These are phyloP conservation scores for Macrobrachium rosenbergii DNA, from an alignment of 1,140 invertebrate species.

Conservation along the genomic window DNA sequence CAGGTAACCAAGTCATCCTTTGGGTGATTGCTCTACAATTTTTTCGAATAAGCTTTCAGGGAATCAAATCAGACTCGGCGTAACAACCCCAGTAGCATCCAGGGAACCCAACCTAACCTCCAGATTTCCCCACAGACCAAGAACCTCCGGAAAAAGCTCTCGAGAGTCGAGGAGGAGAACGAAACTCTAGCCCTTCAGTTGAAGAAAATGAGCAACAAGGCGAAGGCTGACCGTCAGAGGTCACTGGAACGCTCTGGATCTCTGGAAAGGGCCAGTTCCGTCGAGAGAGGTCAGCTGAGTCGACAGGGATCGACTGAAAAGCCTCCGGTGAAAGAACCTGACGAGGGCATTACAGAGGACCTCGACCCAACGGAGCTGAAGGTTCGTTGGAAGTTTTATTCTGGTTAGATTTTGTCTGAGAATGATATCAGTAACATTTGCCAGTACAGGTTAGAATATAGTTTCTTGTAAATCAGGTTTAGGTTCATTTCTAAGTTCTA, in stretches of 20 bases:
- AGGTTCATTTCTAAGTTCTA: no score
- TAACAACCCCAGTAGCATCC: no score
- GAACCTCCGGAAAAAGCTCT: slow-evolving; percentile 87
- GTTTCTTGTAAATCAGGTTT: no score
- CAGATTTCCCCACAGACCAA: slow-evolving; percentile 74
- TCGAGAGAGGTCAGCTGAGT: slow-evolving; percentile 60
- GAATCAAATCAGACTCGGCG: no score
- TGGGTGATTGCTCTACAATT: no score
- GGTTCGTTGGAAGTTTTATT: slow-evolving; percentile 5
- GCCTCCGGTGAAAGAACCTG: slow-evolving; percentile 54
- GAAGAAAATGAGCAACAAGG: slow-evolving; percentile 87
- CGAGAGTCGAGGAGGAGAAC: slow-evolving; percentile 92
- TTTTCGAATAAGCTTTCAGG: no score
- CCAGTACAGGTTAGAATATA: no score
- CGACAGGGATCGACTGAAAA: slow-evolving; percentile 64
- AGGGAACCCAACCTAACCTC: no score
- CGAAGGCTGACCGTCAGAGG: slow-evolving; percentile 63
- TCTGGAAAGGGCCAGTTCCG: slow-evolving; percentile 49
- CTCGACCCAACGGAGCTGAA: slow-evolving; percentile 65
- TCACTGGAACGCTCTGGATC: slow-evolving; percentile 63
- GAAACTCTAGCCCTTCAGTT: slow-evolving; percentile 91
- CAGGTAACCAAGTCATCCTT: no score
- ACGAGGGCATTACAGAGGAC: slow-evolving; percentile 59
- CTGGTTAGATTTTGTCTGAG: neutral
- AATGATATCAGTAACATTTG: neutral